Evolutionary conservation across 2,888 invertebrate species (phyloP), one percentile per base, ranked within the genome.

Genomic region (Adineta ricciae): DNA sequence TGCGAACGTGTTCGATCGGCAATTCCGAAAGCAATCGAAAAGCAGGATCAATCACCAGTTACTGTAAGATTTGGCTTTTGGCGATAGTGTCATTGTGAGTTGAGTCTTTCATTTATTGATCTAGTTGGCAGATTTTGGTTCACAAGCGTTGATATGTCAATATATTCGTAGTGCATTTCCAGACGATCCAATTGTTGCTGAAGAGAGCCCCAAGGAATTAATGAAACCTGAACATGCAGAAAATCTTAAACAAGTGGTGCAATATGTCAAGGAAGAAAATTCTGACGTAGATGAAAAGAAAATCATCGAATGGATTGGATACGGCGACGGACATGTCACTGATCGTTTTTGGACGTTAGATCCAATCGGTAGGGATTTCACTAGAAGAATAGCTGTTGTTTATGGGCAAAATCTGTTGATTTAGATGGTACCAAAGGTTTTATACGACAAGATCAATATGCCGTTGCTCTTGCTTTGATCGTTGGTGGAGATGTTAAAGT

Each of bases 371-470:
- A n/a, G 41, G 19, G 9, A n/a, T 24, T 73, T 73, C 0, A 72
- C 36, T 21, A 56, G 1, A 2, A 8, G 8, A 8, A 46, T 46
- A 11, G 5, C 11, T 46, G 5, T 46, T 11, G 5, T 46, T 46
- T 46, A 46, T 46, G 5, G 46, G 11, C 11, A 46, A 46, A 46
- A 46, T 46, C 11, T 46, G 5, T 46, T 46, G 46, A 8, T 78
- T 24, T n/a, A 78, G 78, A 78, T 41, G 78, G 78, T n/a, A 78
- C 78, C 4, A 78, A 78, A 41, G 78, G 78, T 78, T 78, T 78
- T n/a, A 41, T 78, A 41, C 38, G 78, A n/a, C 78, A 36, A 41
- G 78, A 78, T 78, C 78, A 78, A 78, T 78, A 78, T 78, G 78
- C 78, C 0, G 41, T 78, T 41, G 78, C 78, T 41, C n/a, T 78